A percentile compares a stretch with the other conserved stretches of the same genome.
Evolutionary conservation across 2,888 invertebrate genomes (phyloP).

Genomic region (Yponomeuta cagnagella): DNA sequence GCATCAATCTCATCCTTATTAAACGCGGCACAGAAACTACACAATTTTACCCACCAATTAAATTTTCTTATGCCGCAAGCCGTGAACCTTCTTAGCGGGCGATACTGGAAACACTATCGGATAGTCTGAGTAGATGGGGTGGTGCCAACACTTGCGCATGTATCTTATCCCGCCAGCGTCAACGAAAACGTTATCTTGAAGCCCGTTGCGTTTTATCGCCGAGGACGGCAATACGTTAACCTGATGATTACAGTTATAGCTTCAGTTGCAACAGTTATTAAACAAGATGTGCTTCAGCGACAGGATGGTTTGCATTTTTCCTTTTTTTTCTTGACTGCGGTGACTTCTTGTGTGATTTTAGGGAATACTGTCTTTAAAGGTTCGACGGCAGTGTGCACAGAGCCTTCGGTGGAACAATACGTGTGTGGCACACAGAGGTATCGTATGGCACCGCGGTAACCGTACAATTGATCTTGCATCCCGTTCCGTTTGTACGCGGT

Average conservation of each 20-base stretch:
- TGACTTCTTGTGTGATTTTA: slow-evolving; percentile 51
- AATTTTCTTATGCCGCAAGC: slow-evolving; percentile 38
- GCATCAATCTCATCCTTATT: not conserved
- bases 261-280: not conserved
- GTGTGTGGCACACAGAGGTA: slow-evolving; percentile 43
- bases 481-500: slow-evolving; percentile 60
- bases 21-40: not conserved
- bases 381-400: slow-evolving; percentile 47
- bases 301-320: not conserved
- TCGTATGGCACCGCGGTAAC: slow-evolving; percentile 58
- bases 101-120: slow-evolving; percentile 46
- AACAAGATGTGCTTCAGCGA: not conserved
- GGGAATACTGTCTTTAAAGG: slow-evolving; percentile 45
- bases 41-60: not conserved
- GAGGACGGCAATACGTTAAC: slow-evolving; percentile 55
- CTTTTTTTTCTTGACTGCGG: slow-evolving; percentile 45
- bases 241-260: slow-evolving; percentile 30
- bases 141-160: slow-evolving; percentile 56
- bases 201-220: slow-evolving; percentile 59
- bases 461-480: slow-evolving; percentile 62
- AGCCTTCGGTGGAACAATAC: slow-evolving; percentile 23
- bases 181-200: slow-evolving; percentile 58
- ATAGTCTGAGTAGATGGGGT: slow-evolving; percentile 41
- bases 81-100: slow-evolving; percentile 56
- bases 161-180: slow-evolving; percentile 57